Base-by-base conservation (phyloP, 2,888 invertebrate genomes). In the Ophion slaviceki region DNA sequence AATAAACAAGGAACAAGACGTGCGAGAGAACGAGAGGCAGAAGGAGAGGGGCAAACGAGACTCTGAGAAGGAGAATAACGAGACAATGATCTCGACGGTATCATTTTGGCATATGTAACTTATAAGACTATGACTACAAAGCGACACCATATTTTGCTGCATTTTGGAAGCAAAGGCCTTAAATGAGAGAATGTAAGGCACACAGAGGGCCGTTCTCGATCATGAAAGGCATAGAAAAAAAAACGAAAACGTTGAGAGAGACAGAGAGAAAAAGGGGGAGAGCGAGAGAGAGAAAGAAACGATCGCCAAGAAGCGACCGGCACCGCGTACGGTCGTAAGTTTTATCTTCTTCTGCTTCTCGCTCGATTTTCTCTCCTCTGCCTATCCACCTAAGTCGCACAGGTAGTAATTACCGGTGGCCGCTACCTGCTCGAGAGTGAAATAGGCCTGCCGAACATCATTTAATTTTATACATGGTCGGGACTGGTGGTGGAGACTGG, bases 381-480 rank as follows among this genome's bases (percentile, higher is more conserved):
- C 40, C 82, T 82, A 87, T 84, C 85, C 80, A 78, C 82, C 88
- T 87, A 87, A 89, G 88, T 89, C 88, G 86, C 87, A 64, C 89
- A 92, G 92, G 93, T 92, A 92, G 94, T 93, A 94, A 94, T 94
- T 94, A 94, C 94, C 94, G 88, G 94, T 93, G 93, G 94, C 93
- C 93, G 93, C 94, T 94, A 93, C 93, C 94, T 94, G 93, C 92
- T 92, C 90, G 90, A 91, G 89, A 91, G 90, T 90, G 92, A 91
- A 93, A 93, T 92, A 92, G 92, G 92, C 93, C 91, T 90, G 90
- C 91, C 92, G 92, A 93, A 92, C 91, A 92, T 91, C 93, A 93
- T 93, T 94, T 94, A 94, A 94, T 94, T 93, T 93, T 92, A 91
- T 92, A 91, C 90, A 88, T 88, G 86, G 78, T 76, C 72, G 72